A percentile compares a stretch with the other conserved stretches of the same genome.
Conservation (phyloP, 1,140 invertebrate genomes). For the Mesaphorura yosii region DNA sequence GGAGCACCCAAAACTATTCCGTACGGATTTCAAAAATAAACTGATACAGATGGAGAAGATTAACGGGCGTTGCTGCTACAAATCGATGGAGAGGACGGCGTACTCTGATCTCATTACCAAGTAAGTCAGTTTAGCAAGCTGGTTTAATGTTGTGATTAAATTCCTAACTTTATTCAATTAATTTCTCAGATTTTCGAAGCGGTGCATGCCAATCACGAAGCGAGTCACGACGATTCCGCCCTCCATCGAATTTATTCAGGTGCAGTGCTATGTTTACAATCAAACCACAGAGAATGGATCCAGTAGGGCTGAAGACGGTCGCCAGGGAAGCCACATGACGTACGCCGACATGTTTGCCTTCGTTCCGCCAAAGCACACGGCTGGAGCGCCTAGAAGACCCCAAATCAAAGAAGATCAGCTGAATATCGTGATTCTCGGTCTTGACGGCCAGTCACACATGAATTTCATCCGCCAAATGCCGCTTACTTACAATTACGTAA, state of each 20-base stretch:
- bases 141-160: no score
- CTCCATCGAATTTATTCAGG: constrained; percentile 22
- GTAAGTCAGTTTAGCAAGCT: no score
- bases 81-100: no score
- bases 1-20: constrained; percentile 15
- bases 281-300: background rate
- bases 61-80: no score
- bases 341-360: constrained; percentile 60
- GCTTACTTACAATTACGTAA: constrained; percentile 39
- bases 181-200: constrained; percentile 17
- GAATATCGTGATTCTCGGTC: constrained; percentile 40
- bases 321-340: constrained; percentile 33
- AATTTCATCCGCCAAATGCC: constrained; percentile 48
- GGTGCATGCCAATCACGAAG: constrained; percentile 17
- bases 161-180: background rate
- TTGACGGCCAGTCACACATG: constrained; percentile 47
- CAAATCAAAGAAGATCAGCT: constrained; percentile 1
- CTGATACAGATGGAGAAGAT: constrained; percentile 11
- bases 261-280: constrained; percentile 10
- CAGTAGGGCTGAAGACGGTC: background rate
- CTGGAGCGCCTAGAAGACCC: constrained; percentile 35
- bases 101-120: no score
- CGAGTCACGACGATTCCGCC: constrained; percentile 11
- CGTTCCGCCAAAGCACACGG: constrained; percentile 36
- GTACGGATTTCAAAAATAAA: constrained; percentile 22